A percentile compares a stretch with the other conserved stretches of the same genome.
Conservation (phyloP, 2,888 invertebrate genomes). For the Melinaea menophilus region DNA sequence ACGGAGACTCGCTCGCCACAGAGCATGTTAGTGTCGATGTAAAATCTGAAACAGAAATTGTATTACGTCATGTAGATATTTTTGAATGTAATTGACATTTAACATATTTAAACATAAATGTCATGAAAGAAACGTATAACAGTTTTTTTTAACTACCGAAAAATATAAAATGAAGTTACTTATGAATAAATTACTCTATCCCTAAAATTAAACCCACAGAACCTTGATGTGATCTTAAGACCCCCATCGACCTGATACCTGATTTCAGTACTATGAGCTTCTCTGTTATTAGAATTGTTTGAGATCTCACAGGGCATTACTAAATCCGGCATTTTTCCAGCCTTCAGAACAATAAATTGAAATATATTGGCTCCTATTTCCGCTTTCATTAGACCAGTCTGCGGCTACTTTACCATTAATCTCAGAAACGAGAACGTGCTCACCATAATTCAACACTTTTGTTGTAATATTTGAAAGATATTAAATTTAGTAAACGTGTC, state of each 20-base stretch:
- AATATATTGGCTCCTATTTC: constrained; percentile 28
- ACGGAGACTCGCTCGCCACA: constrained; percentile 41
- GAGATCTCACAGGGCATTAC: constrained; percentile 39
- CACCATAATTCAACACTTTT: constrained; percentile 19
- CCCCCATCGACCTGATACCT: constrained; percentile 18
- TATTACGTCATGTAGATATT: not conserved
- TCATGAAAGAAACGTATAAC: not conserved
- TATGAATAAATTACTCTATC: not conserved
- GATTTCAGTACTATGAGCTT: constrained; percentile 9
- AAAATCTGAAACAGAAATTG: constrained; percentile 48
- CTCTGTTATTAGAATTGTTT: constrained; percentile 1
- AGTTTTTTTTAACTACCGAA: not conserved
- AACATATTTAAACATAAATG: too few species aligned
- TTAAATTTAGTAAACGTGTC: constrained; percentile 5
- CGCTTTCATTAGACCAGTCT: constrained; percentile 19
- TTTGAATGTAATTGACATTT: too few species aligned
- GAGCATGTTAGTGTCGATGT: constrained; percentile 53
- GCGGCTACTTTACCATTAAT: not conserved
- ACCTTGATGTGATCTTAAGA: constrained; percentile 21
- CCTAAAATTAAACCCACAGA: constrained; percentile 6
- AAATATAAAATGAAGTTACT: too few species aligned
- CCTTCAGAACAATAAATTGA: constrained; percentile 17
- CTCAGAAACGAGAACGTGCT: not conserved
- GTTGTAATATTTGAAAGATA: constrained; percentile 4
- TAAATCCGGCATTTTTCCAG: constrained; percentile 22